Conservation (phyloP, 2,797 vertebrate species). For the Harpagifer antarcticus region DNA sequence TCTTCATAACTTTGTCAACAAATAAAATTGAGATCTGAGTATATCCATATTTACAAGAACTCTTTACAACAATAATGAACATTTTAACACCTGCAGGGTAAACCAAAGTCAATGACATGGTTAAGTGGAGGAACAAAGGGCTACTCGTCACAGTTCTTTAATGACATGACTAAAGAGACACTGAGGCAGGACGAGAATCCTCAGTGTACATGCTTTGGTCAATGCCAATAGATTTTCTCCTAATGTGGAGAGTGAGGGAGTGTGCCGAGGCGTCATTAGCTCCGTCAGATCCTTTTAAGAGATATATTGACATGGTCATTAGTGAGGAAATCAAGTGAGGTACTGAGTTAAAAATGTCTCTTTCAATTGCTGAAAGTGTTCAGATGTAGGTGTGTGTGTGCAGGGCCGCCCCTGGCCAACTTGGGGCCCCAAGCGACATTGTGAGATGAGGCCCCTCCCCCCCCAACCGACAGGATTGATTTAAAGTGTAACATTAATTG, state of each 20-base stretch:
- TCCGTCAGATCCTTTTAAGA: slow-evolving; percentile 55
- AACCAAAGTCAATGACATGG: background rate
- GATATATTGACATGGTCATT: slow-evolving; percentile 58
- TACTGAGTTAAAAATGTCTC: slow-evolving; percentile 38
- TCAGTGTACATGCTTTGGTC: slow-evolving; percentile 28
- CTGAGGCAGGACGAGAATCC: slow-evolving; percentile 12
- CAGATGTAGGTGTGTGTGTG: too few species aligned
- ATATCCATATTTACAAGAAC: too few species aligned
- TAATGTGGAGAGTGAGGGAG: slow-evolving; percentile 10
- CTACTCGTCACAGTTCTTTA: slow-evolving; percentile 1
- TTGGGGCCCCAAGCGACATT: too few species aligned
- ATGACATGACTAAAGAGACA: background rate
- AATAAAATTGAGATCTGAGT: background rate
- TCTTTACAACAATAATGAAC: too few species aligned
- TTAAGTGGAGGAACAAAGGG: background rate
- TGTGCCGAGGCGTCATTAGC: slow-evolving; percentile 50
- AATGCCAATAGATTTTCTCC: slow-evolving; percentile 54
- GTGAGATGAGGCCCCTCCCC: too few species aligned
- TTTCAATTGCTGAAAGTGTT: slow-evolving; percentile 23
- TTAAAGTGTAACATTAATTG: too few species aligned
- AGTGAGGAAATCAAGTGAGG: slow-evolving; percentile 54
- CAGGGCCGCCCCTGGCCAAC: background rate
- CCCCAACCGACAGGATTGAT: too few species aligned
- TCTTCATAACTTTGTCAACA: background rate
- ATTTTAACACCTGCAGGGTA: background rate